Conservation (phyloP, 2,888 invertebrate genomes). For the Rapana venosa region DNA sequence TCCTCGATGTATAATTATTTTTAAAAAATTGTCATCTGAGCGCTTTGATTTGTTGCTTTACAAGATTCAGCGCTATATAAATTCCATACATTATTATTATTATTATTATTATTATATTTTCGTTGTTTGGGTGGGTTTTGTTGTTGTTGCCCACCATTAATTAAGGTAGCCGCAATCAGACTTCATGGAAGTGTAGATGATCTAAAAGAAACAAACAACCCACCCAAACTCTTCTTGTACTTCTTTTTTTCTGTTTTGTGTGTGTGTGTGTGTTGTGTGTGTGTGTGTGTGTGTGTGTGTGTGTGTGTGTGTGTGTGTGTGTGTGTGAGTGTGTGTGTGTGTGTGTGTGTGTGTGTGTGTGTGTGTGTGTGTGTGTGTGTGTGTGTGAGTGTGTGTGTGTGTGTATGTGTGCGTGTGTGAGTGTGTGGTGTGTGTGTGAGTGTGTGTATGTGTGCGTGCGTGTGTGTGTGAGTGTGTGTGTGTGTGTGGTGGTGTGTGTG, state of each 20-base stretch:
- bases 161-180: not conserved
- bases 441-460: too few relatives aligned
- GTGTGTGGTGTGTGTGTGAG: too few relatives aligned
- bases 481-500: not conserved
- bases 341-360: not conserved
- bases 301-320: not conserved
- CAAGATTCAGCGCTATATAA: too few relatives aligned
- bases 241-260: not conserved
- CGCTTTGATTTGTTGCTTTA: too few relatives aligned
- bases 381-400: not conserved
- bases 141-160: too few relatives aligned
- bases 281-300: not conserved
- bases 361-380: not conserved
- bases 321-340: not conserved
- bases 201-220: too few relatives aligned
- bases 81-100: too few relatives aligned
- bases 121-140: not conserved
- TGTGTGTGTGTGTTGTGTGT: not conserved
- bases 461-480: not conserved
- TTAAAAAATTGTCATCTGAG: too few relatives aligned
- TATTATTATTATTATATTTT: too few relatives aligned
- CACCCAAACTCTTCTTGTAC: too few relatives aligned
- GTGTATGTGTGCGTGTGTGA: too few relatives aligned
- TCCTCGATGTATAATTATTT: too few relatives aligned
- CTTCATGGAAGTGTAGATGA: not conserved